phyloP scores from a whole-genome alignment of 2,113 vertebrate genomes.

The Hippocampus abdominalis region DNA sequence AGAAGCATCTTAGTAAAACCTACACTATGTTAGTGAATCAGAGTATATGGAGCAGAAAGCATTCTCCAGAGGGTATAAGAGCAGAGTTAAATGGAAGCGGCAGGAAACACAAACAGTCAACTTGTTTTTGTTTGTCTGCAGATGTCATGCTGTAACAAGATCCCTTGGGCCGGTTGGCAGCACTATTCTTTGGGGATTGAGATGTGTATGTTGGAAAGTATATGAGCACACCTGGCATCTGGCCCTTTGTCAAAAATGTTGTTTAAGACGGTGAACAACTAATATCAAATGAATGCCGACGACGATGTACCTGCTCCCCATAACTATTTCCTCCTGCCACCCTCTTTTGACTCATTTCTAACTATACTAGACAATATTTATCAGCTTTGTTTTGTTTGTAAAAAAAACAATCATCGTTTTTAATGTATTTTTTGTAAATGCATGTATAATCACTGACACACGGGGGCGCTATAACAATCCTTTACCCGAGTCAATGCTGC shows the following conservation, averaged over 20 bases:
- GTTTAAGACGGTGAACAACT: not conserved
- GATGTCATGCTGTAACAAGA: slow-evolving; percentile 42
- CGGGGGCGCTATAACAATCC: too few species aligned
- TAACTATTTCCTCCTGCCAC: too few species aligned
- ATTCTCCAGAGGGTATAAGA: not conserved
- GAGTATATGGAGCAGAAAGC: not conserved
- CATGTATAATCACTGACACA: too few species aligned
- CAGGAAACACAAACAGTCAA: not conserved
- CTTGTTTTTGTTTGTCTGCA: slow-evolving; percentile 44
- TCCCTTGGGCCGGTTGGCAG: slow-evolving; percentile 25
- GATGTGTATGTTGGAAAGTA: slow-evolving; percentile 9
- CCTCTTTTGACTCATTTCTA: too few species aligned
- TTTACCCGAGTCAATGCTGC: not conserved
- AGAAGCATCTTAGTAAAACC: too few species aligned
- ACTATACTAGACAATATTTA: too few species aligned
- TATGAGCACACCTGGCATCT: slow-evolving; percentile 10
- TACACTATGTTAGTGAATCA: not conserved
- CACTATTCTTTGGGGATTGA: slow-evolving; percentile 22
- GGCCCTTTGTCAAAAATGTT: slow-evolving; percentile 7
- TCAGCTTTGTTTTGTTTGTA: too few species aligned
- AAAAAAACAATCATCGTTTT: too few species aligned
- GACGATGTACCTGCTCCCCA: too few species aligned
- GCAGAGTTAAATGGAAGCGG: slow-evolving; percentile 5
- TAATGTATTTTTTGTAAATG: too few species aligned
- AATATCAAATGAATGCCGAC: too few species aligned